A percentile compares a stretch with the other conserved stretches of the same genome.
Evolutionary conservation across 2,888 invertebrate genomes (phyloP).

Genomic region (Paralinhomoeus sp.): DNA sequence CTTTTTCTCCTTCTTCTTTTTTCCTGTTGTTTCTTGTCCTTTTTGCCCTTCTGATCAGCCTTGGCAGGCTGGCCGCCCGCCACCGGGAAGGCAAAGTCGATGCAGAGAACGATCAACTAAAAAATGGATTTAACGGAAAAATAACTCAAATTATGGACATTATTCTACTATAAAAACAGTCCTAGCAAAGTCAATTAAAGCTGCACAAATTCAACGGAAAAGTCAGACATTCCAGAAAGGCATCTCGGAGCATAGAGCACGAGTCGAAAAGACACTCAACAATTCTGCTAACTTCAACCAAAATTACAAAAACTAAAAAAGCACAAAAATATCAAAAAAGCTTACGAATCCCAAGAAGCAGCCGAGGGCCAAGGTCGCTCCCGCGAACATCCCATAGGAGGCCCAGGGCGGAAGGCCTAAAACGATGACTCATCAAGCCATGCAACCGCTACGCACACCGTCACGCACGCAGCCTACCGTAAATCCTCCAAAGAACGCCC

Average conservation of each 20-base stretch:
- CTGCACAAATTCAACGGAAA: too few relatives aligned
- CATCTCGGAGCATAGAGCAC: too few relatives aligned
- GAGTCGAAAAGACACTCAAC: too few relatives aligned
- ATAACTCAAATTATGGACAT: neutral
- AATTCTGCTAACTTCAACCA: too few relatives aligned
- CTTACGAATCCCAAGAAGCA: constrained; percentile 69
- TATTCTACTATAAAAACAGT: too few relatives aligned
- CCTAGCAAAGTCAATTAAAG: too few relatives aligned
- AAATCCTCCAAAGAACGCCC: too few relatives aligned
- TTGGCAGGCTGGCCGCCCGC: constrained; percentile 33
- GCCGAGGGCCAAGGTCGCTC: constrained; percentile 71
- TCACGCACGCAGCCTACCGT: too few relatives aligned
- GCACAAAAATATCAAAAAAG: constrained; percentile 3
- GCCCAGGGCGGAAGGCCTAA: constrained; percentile 26
- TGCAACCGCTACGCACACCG: too few relatives aligned
- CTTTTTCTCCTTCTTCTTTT: neutral
- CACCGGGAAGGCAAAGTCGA: constrained; percentile 62
- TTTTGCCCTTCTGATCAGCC: neutral
- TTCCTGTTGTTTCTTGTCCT: neutral
- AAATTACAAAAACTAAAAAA: neutral
- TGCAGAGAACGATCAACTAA: constrained; percentile 55
- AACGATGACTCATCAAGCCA: too few relatives aligned
- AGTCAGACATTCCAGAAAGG: constrained; percentile 7
- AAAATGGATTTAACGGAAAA: constrained; percentile 11
- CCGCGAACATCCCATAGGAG: constrained; percentile 54